A percentile compares a stretch with the other conserved stretches of the same genome.
These are phyloP conservation scores for Embiotoca jacksoni DNA, from an alignment of 2,113 vertebrate genomes.

Conservation along the genomic window DNA sequence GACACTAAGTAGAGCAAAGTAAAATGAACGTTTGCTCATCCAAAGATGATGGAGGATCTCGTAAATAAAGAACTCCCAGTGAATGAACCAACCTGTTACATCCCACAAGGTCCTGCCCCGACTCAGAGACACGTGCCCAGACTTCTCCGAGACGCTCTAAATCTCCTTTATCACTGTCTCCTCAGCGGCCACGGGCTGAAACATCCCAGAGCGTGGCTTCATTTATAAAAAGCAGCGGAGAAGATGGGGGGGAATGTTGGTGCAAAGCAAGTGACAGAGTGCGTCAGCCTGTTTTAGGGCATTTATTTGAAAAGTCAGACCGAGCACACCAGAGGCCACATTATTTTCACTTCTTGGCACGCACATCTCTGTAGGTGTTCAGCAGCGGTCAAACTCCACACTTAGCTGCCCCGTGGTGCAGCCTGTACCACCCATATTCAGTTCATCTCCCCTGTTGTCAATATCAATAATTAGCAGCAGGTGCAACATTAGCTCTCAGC, in stretches of 20 bases:
- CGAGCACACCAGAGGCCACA: slow-evolving; percentile 40
- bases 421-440: not conserved
- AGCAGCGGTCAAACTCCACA: slow-evolving; percentile 17
- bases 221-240: slow-evolving; percentile 30
- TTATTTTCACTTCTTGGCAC: slow-evolving; percentile 49
- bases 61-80: slow-evolving; percentile 49
- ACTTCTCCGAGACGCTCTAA: slow-evolving; percentile 14
- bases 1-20: slow-evolving; percentile 63
- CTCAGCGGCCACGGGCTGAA: not conserved
- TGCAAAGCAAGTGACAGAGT: slow-evolving; percentile 24
- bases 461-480: slow-evolving; percentile 64
- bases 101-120: slow-evolving; percentile 24
- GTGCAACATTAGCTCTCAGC: slow-evolving; percentile 41
- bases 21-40: slow-evolving; percentile 55
- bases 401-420: slow-evolving; percentile 2
- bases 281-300: slow-evolving; percentile 25
- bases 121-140: slow-evolving; percentile 25
- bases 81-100: slow-evolving; percentile 47
- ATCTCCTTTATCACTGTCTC: slow-evolving; percentile 46
- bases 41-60: slow-evolving; percentile 55
- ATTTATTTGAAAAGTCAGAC: slow-evolving; percentile 32
- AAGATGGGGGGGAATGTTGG: slow-evolving; percentile 4
- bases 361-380: slow-evolving; percentile 54
- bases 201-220: not conserved
- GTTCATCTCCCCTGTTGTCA: slow-evolving; percentile 38